These are phyloP conservation scores for Melinaea marsaeus DNA, from an alignment of 2,888 invertebrate genomes.

Conservation along the genomic window DNA sequence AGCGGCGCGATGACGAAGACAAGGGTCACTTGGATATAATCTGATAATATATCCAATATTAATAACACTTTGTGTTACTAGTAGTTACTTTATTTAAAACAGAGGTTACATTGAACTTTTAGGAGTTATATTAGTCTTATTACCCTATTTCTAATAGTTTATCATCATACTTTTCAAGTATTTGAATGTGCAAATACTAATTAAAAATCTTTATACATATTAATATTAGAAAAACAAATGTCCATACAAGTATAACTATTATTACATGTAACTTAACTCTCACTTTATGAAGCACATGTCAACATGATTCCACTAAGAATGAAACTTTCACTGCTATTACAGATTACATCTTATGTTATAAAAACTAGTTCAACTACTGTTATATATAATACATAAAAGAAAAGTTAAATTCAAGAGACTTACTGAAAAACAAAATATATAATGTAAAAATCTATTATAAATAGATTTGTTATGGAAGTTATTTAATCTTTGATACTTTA, in stretches of 20 bases:
- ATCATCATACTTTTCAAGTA: no score
- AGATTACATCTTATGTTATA: constrained; percentile 17
- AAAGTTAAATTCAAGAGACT: not conserved
- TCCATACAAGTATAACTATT: not conserved
- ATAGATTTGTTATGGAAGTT: no score
- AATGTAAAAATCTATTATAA: no score
- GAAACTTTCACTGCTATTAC: constrained; percentile 19
- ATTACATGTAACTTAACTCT: constrained; percentile 3
- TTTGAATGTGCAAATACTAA: no score
- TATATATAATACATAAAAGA: not conserved
- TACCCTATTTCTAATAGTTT: no score
- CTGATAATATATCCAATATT: constrained; percentile 11
- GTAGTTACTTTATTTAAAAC: not conserved
- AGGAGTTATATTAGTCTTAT: no score
- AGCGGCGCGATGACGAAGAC: constrained; percentile 28
- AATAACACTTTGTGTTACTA: not conserved
- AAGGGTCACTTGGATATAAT: constrained; percentile 22
- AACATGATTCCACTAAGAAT: not conserved
- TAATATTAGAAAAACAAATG: no score
- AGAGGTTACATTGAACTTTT: not conserved
- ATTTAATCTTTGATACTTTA: no score
- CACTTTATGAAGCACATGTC: constrained; percentile 5
- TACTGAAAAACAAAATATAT: no score
- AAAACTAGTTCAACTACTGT: constrained; percentile 21
- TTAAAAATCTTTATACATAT: no score